A percentile compares a stretch with the other conserved stretches of the same genome.
Evolutionary conservation across 2,797 vertebrate species (phyloP).

Genomic region (Clarias pachynema): DNA sequence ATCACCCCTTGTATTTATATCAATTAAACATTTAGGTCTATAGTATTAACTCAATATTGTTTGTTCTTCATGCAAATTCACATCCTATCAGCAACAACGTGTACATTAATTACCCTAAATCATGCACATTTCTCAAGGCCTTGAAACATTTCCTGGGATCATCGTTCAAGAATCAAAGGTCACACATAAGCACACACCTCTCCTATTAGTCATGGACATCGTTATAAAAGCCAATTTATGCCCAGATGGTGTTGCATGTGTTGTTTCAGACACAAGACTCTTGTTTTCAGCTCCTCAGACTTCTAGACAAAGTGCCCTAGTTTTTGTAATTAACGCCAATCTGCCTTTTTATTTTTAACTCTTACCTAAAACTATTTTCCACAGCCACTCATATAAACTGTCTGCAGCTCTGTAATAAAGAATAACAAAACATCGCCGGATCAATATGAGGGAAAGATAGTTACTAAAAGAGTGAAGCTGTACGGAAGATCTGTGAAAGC

Average conservation of each 20-base stretch:
- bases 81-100: not conserved
- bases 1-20: not conserved
- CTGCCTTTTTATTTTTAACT: constrained; percentile 2
- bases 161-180: constrained; percentile 15
- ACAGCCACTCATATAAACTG: not conserved
- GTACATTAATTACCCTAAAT: not conserved
- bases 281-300: not conserved
- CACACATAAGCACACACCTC: not conserved
- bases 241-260: not conserved
- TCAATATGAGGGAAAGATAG: not conserved
- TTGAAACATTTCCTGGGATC: not conserved
- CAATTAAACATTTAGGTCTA: not conserved
- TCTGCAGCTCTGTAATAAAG: not conserved
- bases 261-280: not conserved
- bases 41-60: not conserved
- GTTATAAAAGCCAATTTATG: not conserved
- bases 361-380: not conserved
- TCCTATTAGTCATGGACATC: not conserved
- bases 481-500: not conserved
- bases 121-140: not conserved
- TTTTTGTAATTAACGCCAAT: not conserved
- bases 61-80: not conserved
- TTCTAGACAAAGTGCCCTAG: constrained; percentile 13
- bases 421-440: not conserved
- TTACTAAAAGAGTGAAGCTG: not conserved